These are phyloP conservation scores for Drosophila sordidapex DNA, from an alignment of 2,888 invertebrate genomes.

Conservation along the genomic window DNA sequence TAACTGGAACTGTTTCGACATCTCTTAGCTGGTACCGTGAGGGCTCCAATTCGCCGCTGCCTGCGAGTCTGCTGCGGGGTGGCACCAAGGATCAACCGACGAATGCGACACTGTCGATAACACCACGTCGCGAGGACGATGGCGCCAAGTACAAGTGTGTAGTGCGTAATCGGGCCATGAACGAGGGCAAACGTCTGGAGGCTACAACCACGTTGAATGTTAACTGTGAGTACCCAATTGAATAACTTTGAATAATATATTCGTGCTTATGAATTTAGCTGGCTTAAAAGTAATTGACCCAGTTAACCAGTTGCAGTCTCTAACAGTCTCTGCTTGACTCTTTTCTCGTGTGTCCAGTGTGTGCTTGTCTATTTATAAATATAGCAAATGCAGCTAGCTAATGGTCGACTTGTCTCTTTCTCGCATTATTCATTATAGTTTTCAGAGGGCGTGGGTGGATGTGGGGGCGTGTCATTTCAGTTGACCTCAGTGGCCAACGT, in stretches of 20 bases:
- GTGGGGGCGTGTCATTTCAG: conserved; percentile 12
- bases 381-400: conserved; percentile 7
- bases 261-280: neutral
- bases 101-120: conserved; percentile 90
- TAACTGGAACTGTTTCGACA: neutral
- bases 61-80: conserved; percentile 89
- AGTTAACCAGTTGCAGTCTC: neutral
- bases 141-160: conserved; percentile 93
- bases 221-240: conserved; percentile 90
- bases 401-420: conserved; percentile 15
- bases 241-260: neutral
- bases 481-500: conserved; percentile 45
- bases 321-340: neutral
- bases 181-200: conserved; percentile 91
- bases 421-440: conserved; percentile 18
- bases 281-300: neutral
- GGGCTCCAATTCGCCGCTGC: conserved; percentile 90
- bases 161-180: conserved; percentile 95
- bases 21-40: conserved; percentile 91
- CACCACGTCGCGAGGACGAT: conserved; percentile 93
- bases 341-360: neutral
- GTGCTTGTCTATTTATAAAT: conserved; percentile 4
- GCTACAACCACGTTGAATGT: conserved; percentile 93
- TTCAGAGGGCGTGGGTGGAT: neutral
- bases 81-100: conserved; percentile 91